These are phyloP conservation scores for Lanius collurio DNA, from an alignment of 2,113 vertebrate genomes.

Conservation along the genomic window DNA sequence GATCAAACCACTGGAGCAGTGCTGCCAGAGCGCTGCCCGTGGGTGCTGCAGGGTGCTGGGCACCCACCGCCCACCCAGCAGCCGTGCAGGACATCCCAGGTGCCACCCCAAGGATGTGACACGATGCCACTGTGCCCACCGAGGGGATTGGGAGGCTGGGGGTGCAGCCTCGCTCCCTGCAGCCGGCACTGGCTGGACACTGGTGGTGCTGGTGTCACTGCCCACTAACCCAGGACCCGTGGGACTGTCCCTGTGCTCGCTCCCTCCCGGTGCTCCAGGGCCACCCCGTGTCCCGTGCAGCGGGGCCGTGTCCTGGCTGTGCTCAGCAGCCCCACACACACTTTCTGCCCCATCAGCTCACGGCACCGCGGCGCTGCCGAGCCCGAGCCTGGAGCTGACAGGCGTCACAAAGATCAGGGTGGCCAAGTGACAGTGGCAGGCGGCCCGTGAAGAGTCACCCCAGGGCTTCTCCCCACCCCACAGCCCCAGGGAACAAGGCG, in stretches of 20 bases:
- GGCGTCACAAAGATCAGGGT: neutral
- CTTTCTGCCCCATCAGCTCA: conserved; percentile 47
- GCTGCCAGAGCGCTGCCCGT: neutral
- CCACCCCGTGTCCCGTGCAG: fast-evolving
- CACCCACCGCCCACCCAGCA: neutral
- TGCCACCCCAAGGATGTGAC: fast-evolving
- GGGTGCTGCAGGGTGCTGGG: neutral
- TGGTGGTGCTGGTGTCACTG: fast-evolving
- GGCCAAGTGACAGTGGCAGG: neutral
- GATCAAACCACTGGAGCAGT: conserved; percentile 24
- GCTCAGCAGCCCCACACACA: fast-evolving
- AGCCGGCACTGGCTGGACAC: fast-evolving
- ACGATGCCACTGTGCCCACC: neutral
- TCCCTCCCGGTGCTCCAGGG: fast-evolving
- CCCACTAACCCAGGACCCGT: fast-evolving
- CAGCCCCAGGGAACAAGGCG: neutral
- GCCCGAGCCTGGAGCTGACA: conserved; percentile 4
- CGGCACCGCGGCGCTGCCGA: neutral
- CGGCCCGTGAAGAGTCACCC: neutral
- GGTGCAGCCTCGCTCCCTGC: neutral
- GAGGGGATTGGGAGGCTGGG: neutral
- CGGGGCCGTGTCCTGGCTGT: fast-evolving
- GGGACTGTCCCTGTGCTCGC: neutral
- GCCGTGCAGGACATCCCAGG: fast-evolving
- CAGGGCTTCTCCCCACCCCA: neutral